Base-by-base conservation (phyloP, 1,140 invertebrate genomes). In the Pinna nobilis region DNA sequence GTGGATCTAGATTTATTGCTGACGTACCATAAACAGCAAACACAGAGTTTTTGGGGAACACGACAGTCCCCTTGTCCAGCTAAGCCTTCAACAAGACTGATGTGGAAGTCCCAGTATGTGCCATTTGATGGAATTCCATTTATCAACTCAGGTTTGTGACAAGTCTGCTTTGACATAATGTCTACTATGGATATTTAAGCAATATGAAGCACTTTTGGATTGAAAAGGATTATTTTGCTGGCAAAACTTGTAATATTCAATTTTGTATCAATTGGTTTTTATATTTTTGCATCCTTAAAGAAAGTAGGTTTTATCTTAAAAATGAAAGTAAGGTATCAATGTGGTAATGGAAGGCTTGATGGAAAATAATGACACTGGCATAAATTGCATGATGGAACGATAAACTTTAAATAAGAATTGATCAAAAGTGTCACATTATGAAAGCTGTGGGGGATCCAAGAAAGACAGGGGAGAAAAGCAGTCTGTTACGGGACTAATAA, bases 101-200 rank as follows among this genome's bases (percentile, higher is more conserved):
- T 89, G 88, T 89, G 88, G 88, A 89, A 88, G 69, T 89, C 88
- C 32, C 88, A 89, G 65, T 89, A 89, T 81, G 88, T 89, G 18
- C 88, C 88, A 0, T 89, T 88, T 77, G 88, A 89, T 83, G 88
- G 88, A 9, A 85, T 89, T 39, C 88, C 88, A 18, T 89, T 89
- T 79, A 82, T 89, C 11, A 89, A 89, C 70, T 70, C 86, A 70
- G 87, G 88, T 88, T 76, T 64, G 77, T 72, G 15, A 28, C 39
- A 15, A 18, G 30, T 51, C 7, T 13, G 20, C 20, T 44, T 44
- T 44, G 39, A 9, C 7, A 44, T 7, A 18, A 44, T 9, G 39
- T 9, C 7, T 47, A 47, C 15, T 18, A 47, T 47, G 15, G 41
- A 47, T 13, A 47, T 2, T 13, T 20, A 47, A 47, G 39, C 44